Percentiles rank a stretch among this genome's conserved stretches.
These are phyloP conservation scores for Miichthys miiuy DNA, from an alignment of 2,797 vertebrate species.

Conservation along the genomic window DNA sequence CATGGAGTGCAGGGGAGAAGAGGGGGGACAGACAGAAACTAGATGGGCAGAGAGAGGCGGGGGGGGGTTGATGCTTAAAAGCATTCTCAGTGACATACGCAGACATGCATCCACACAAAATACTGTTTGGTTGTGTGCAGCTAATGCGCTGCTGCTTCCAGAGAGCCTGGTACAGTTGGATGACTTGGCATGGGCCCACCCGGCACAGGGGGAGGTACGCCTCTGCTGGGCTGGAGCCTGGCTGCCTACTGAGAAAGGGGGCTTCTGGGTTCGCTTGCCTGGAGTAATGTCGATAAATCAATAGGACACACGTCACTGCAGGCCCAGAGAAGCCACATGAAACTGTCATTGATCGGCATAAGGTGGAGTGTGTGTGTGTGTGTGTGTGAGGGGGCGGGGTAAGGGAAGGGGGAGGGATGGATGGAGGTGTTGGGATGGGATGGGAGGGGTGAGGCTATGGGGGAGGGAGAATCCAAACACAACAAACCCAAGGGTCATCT, in stretches of 20 bases:
- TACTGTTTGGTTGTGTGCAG: slow-evolving; percentile 55
- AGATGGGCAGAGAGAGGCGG: slow-evolving; percentile 33
- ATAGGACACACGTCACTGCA: slow-evolving; percentile 89
- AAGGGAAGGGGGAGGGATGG: slow-evolving; percentile 54
- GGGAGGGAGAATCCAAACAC: slow-evolving; percentile 65
- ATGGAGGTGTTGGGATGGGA: slow-evolving; percentile 56
- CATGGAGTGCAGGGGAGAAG: slow-evolving; percentile 49
- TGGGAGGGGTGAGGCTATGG: slow-evolving; percentile 66
- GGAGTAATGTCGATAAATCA: slow-evolving; percentile 89
- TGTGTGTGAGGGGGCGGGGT: slow-evolving; percentile 16
- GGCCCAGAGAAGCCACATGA: slow-evolving; percentile 88
- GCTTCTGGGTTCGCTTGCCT: slow-evolving; percentile 81
- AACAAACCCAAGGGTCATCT: slow-evolving; percentile 69
- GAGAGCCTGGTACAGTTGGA: slow-evolving; percentile 71
- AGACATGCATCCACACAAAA: slow-evolving; percentile 61
- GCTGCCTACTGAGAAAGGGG: slow-evolving; percentile 84
- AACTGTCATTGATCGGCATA: slow-evolving; percentile 89
- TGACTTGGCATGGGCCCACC: slow-evolving; percentile 79
- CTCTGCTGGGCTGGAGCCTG: slow-evolving; percentile 79
- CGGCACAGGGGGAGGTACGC: slow-evolving; percentile 64
- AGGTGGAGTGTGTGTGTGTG: slow-evolving; percentile 66
- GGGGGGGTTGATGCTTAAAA: slow-evolving; percentile 62
- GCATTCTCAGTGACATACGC: slow-evolving; percentile 69
- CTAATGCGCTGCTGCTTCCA: slow-evolving; percentile 65
- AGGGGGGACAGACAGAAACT: slow-evolving; percentile 49